Evolutionary conservation across 2,113 vertebrate species (phyloP).

Genomic region (Nicator chloris): DNA sequence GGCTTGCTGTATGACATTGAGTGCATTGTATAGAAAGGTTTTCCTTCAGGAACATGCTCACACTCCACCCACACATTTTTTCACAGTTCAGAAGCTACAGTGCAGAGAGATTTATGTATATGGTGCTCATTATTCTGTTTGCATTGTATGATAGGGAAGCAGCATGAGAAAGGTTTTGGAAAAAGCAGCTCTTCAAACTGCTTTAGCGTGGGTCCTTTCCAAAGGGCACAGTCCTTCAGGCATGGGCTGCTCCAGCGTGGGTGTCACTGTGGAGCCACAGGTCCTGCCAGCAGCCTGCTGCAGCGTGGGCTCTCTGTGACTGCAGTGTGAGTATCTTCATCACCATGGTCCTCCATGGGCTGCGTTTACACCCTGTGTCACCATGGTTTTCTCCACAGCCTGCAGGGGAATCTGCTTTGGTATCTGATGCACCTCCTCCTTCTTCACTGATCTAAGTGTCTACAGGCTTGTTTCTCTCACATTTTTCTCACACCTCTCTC

Average conservation of each 20-base stretch:
- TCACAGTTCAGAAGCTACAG: not conserved
- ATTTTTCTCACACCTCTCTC: not conserved
- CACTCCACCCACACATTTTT: not conserved
- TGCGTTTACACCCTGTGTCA: not conserved
- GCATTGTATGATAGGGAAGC: not conserved
- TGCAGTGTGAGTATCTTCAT: not conserved
- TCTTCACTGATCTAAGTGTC: not conserved
- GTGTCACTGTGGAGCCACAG: not conserved
- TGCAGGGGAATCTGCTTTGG: not conserved
- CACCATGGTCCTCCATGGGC: fast-evolving
- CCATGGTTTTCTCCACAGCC: not conserved
- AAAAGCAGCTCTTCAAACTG: not conserved
- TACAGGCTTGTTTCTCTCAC: not conserved
- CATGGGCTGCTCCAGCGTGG: fast-evolving
- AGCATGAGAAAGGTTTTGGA: not conserved
- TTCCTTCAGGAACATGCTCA: not conserved
- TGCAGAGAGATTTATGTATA: not conserved
- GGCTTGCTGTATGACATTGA: not conserved
- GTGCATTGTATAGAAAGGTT: not conserved
- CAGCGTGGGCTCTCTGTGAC: not conserved
- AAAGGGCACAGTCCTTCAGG: not conserved
- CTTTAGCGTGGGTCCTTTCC: not conserved
- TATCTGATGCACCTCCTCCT: not conserved
- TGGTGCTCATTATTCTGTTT: not conserved
- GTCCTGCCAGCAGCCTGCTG: not conserved